phyloP scores from a whole-genome alignment of 2,113 vertebrate genomes.

The Ictalurus punctatus region DNA sequence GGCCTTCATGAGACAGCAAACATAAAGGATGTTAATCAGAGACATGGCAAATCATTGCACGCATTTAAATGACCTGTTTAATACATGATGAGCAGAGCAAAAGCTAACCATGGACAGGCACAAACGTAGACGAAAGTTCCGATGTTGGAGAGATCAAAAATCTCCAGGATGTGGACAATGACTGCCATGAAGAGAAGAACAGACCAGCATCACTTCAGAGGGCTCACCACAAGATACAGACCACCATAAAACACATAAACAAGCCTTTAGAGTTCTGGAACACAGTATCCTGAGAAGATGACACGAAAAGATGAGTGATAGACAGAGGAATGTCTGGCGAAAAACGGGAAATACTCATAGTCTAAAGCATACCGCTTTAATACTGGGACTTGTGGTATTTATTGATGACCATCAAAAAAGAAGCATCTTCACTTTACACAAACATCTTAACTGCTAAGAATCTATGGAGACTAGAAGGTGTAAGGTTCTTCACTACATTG shows the following conservation, averaged over 20 bases:
- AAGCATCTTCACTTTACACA: not conserved
- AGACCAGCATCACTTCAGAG: slow-evolving; percentile 23
- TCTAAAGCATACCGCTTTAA: not conserved
- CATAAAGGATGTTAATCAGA: not conserved
- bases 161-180: not conserved
- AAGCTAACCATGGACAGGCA: not conserved
- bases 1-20: not conserved
- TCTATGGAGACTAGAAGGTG: not conserved
- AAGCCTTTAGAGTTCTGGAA: not conserved
- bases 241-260: slow-evolving; percentile 27
- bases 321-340: not conserved
- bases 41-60: not conserved
- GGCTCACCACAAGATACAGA: slow-evolving; percentile 30
- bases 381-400: not conserved
- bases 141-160: slow-evolving; percentile 18
- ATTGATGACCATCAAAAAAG: not conserved
- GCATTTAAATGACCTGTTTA: not conserved
- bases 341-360: not conserved
- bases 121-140: not conserved
- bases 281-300: not conserved
- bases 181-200: slow-evolving; percentile 6
- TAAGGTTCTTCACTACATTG: not conserved
- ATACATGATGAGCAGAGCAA: not conserved
- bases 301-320: not conserved
- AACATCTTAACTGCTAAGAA: not conserved